A percentile compares a stretch with the other conserved stretches of the same genome.
These are phyloP conservation scores for Nymphalis urticae DNA, from an alignment of 2,888 invertebrate genomes.

Conservation along the genomic window DNA sequence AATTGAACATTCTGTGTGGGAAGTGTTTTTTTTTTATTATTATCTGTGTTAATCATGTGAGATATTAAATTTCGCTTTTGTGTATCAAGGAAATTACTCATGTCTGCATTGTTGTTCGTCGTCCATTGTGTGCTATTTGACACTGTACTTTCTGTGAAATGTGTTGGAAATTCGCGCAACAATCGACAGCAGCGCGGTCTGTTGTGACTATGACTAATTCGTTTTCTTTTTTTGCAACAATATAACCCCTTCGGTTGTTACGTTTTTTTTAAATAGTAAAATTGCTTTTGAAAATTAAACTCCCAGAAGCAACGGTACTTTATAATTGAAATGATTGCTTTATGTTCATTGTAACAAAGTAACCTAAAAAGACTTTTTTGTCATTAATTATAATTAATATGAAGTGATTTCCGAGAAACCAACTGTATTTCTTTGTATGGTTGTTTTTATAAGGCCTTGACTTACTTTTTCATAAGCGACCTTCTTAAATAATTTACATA, in stretches of 20 bases:
- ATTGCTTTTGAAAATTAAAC: not conserved
- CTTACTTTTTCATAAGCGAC: constrained; percentile 25
- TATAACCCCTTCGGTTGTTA: not conserved
- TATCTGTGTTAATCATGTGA: constrained; percentile 53
- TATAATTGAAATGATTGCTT: not conserved
- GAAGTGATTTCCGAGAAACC: constrained; percentile 10
- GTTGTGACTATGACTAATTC: constrained; percentile 15
- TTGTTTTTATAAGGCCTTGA: constrained; percentile 30
- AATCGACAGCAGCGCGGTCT: constrained; percentile 13
- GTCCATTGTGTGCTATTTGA: constrained; percentile 32
- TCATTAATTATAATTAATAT: not conserved
- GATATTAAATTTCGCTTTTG: constrained; percentile 75
- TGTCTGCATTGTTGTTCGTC: constrained; percentile 28
- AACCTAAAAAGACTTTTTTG: constrained; percentile 8
- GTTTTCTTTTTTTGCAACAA: not conserved
- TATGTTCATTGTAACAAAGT: not conserved
- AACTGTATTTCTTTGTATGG: constrained; percentile 14
- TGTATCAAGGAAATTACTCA: constrained; percentile 38
- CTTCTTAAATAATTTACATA: constrained; percentile 21
- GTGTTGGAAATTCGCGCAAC: constrained; percentile 29
- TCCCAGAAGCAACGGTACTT: not conserved
- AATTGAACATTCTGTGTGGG: constrained; percentile 30
- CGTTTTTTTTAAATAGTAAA: not conserved
- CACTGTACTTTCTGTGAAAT: constrained; percentile 33
- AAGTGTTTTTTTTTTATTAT: constrained; percentile 30